These are phyloP conservation scores for Lophura nycthemera DNA, from an alignment of 2,113 vertebrate genomes.

Conservation along the genomic window DNA sequence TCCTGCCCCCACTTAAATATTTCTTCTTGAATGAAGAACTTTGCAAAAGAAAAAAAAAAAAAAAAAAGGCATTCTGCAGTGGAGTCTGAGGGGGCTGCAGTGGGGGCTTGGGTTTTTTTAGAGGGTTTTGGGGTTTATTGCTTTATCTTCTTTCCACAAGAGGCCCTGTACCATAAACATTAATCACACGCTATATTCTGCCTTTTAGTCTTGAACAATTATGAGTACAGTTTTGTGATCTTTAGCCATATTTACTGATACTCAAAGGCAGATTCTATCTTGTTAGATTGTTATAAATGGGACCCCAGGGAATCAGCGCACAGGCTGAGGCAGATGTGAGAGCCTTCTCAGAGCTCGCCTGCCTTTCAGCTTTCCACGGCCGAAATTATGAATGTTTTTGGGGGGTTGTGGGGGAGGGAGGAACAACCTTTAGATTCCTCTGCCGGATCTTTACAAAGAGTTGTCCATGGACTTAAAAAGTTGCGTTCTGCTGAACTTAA, in stretches of 20 bases:
- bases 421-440: slow-evolving; percentile 3
- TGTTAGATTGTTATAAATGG: slow-evolving; percentile 83
- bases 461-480: not conserved
- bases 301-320: slow-evolving; percentile 72
- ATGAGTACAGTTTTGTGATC: slow-evolving; percentile 79
- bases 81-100: not conserved
- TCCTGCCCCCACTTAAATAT: not conserved
- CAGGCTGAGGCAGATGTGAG: slow-evolving; percentile 78
- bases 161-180: slow-evolving; percentile 68
- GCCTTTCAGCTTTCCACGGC: slow-evolving; percentile 58
- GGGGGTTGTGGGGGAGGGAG: not conserved
- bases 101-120: accelerated
- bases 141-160: slow-evolving; percentile 59
- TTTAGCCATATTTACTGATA: slow-evolving; percentile 84
- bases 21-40: not conserved
- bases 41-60: not conserved
- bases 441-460: slow-evolving; percentile 64
- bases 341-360: slow-evolving; percentile 54
- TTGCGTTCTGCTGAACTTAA: slow-evolving; percentile 33
- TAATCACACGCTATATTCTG: slow-evolving; percentile 77
- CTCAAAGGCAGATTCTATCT: slow-evolving; percentile 84
- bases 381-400: slow-evolving; percentile 68
- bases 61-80: not conserved
- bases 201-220: slow-evolving; percentile 78
- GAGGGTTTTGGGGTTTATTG: not conserved